phyloP scores from a whole-genome alignment of 2,888 invertebrate species.

The Hyposoter didymator region DNA sequence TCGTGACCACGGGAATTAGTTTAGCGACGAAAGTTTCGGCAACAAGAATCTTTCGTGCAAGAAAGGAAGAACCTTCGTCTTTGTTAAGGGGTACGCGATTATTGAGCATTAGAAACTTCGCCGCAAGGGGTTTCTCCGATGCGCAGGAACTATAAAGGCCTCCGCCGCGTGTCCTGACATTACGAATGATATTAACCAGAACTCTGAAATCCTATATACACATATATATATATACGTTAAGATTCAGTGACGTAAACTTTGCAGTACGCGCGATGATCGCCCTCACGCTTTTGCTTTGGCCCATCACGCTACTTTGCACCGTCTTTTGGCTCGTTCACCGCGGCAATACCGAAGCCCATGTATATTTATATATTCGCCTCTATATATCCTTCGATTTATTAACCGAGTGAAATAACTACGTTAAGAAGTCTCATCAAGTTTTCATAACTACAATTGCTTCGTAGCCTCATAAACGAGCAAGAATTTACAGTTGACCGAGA shows the following conservation, averaged over 20 bases:
- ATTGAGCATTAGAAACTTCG: conserved; percentile 37
- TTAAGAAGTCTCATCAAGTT: conserved; percentile 44
- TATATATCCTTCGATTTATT: conserved; percentile 17
- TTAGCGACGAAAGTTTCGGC: conserved; percentile 40
- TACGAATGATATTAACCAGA: conserved; percentile 13
- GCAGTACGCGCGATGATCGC: conserved; percentile 52
- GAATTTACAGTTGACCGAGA: background rate
- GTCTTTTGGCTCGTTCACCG: conserved; percentile 26
- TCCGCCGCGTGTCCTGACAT: conserved; percentile 43
- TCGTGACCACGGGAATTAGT: conserved; percentile 16
- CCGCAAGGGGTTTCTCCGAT: conserved; percentile 35
- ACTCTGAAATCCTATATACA: conserved; percentile 4
- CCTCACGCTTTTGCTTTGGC: conserved; percentile 6
- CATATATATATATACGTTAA: conserved; percentile 1
- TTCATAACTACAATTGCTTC: conserved; percentile 39
- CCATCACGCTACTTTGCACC: conserved; percentile 52
- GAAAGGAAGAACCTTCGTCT: conserved; percentile 26
- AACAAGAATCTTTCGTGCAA: conserved; percentile 56
- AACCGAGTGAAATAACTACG: conserved; percentile 47
- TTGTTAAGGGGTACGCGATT: conserved; percentile 21
- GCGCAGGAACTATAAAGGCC: conserved; percentile 53
- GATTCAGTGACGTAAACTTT: conserved; percentile 54
- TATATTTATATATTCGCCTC: conserved; percentile 4
- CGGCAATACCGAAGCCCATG: conserved; percentile 22
- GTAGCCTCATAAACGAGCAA: background rate